phyloP scores from a whole-genome alignment of 2,797 vertebrate species.

The Catostomus latipinnis region DNA sequence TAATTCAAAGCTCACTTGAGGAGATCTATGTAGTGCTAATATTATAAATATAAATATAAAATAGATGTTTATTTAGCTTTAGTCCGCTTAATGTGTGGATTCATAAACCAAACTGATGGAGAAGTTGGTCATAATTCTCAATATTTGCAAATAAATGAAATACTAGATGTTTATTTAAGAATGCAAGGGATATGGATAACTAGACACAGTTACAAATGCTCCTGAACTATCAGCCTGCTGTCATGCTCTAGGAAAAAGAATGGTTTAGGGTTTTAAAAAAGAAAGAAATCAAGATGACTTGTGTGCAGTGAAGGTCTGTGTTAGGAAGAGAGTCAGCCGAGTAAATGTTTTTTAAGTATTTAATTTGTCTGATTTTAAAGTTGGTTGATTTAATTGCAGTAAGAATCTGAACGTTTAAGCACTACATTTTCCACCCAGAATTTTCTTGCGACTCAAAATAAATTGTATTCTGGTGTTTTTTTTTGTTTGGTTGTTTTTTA shows the following conservation, averaged over 20 bases:
- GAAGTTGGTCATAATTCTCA: slow-evolving; percentile 18
- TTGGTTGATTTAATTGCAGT: background rate
- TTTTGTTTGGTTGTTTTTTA: background rate
- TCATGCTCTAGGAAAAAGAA: slow-evolving; percentile 65
- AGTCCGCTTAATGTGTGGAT: slow-evolving; percentile 33
- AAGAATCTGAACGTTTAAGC: background rate
- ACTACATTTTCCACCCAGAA: slow-evolving; percentile 2
- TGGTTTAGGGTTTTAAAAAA: background rate
- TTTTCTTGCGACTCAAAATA: background rate
- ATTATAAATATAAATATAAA: background rate
- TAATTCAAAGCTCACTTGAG: slow-evolving; percentile 58
- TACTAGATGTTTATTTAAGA: background rate
- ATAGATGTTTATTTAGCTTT: slow-evolving; percentile 38
- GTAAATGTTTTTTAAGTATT: background rate
- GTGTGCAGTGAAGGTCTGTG: background rate
- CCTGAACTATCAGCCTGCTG: slow-evolving; percentile 76
- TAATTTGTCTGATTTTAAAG: slow-evolving; percentile 1
- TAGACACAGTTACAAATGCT: slow-evolving; percentile 26
- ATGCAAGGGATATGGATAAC: background rate
- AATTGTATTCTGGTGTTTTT: background rate
- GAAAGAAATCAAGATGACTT: background rate
- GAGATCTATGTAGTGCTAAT: slow-evolving; percentile 25
- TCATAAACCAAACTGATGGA: slow-evolving; percentile 51
- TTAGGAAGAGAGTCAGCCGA: background rate
- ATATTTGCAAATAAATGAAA: slow-evolving; percentile 12